Evolutionary conservation across 2,797 vertebrate genomes (phyloP).

Genomic region (Amazonetta brasiliensis): DNA sequence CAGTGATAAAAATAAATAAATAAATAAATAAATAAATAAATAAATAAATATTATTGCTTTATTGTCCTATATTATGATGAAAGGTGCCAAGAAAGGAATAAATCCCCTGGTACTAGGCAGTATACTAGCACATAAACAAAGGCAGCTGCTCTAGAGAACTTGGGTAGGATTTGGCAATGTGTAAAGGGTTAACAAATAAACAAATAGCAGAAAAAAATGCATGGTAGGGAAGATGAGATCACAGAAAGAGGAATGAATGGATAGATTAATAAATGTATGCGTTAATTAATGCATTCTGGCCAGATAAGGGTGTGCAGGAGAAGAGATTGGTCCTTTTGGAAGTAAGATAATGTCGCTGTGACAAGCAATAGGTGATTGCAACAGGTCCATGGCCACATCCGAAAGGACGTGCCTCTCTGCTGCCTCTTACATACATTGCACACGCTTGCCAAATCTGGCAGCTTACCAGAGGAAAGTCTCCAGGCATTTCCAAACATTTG

Average conservation of each 20-base stretch:
- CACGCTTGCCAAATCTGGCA: accelerated
- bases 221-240: not conserved
- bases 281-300: not conserved
- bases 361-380: not conserved
- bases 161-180: not conserved
- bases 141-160: not conserved
- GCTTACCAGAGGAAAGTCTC: not conserved
- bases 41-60: not conserved
- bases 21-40: not conserved
- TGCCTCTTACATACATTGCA: accelerated
- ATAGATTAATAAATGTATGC: not conserved
- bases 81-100: not conserved
- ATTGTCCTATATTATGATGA: not conserved
- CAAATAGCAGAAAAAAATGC: not conserved
- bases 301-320: not conserved
- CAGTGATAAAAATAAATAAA: not conserved
- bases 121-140: not conserved
- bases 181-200: constrained; percentile 1
- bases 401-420: not conserved
- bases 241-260: not conserved
- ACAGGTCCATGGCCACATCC: not conserved
- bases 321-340: not conserved
- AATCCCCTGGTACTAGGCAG: not conserved
- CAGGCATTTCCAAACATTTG: not conserved
- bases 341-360: not conserved